These are phyloP conservation scores for Dromaius novaehollandiae DNA, from an alignment of 2,113 vertebrate species.

Conservation along the genomic window DNA sequence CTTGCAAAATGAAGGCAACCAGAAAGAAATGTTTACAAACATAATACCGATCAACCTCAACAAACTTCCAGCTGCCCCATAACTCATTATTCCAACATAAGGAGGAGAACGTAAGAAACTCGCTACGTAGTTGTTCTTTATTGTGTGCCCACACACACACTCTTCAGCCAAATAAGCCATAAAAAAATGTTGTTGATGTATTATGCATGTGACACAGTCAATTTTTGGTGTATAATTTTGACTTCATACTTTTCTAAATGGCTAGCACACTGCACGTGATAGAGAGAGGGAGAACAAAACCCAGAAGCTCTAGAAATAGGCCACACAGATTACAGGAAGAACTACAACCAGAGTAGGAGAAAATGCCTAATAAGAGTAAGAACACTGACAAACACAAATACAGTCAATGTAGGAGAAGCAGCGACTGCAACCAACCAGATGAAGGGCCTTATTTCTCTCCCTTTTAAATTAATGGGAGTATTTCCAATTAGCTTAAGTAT, in stretches of 20 bases:
- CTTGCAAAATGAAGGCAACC: neutral
- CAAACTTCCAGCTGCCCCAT: neutral
- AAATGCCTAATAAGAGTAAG: neutral
- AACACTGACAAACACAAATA: constrained; percentile 14
- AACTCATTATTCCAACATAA: neutral
- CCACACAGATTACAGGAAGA: neutral
- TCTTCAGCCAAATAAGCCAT: neutral
- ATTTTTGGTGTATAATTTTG: neutral
- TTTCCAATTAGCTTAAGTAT: neutral
- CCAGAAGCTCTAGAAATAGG: neutral
- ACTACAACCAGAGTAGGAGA: neutral
- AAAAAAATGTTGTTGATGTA: neutral
- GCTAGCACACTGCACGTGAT: neutral
- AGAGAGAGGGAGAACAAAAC: neutral
- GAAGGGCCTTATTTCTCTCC: neutral
- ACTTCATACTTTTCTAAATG: neutral
- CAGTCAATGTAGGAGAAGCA: neutral
- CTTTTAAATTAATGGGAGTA: neutral
- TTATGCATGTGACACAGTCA: neutral
- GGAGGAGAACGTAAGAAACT: neutral
- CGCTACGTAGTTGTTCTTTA: fast-evolving
- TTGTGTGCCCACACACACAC: neutral
- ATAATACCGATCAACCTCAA: neutral
- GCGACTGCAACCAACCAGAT: neutral
- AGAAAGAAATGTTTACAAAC: neutral